Percentiles rank a stretch among this genome's conserved stretches.
Evolutionary conservation across 2,113 vertebrate species (phyloP).

Genomic region (Scomber japonicus): DNA sequence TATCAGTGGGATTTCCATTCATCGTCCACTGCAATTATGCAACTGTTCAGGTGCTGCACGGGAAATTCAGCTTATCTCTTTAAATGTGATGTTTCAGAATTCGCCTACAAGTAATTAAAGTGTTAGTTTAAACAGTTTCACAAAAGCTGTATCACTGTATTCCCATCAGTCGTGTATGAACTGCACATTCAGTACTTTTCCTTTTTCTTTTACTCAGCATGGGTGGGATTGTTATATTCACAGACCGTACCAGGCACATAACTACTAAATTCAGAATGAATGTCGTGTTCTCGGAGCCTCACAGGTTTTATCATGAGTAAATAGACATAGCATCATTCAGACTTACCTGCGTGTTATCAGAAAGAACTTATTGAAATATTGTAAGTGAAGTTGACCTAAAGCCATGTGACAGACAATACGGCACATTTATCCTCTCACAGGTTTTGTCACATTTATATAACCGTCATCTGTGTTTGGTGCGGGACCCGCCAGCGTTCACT

Average conservation of each 20-base stretch:
- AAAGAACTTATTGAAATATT: too few species aligned
- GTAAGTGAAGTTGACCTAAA: too few species aligned
- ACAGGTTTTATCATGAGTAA: too few species aligned
- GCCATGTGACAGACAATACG: too few species aligned
- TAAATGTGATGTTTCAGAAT: not conserved
- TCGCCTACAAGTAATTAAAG: not conserved
- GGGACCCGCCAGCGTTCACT: not conserved
- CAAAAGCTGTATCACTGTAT: not conserved
- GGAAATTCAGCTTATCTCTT: not conserved
- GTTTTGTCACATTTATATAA: not conserved
- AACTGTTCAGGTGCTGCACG: not conserved
- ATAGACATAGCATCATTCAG: too few species aligned
- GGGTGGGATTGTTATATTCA: not conserved
- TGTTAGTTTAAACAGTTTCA: conserved; percentile 16
- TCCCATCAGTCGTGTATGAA: not conserved
- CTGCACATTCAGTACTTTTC: not conserved
- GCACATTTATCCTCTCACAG: too few species aligned
- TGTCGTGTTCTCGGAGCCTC: not conserved
- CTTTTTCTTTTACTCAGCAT: not conserved
- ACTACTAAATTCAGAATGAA: too few species aligned
- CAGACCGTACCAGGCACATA: not conserved
- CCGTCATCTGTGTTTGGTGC: not conserved
- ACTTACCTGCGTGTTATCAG: too few species aligned
- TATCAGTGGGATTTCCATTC: not conserved
- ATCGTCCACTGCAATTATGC: not conserved